phyloP scores from a whole-genome alignment of 2,113 vertebrate species.

The Platichthys flesus region DNA sequence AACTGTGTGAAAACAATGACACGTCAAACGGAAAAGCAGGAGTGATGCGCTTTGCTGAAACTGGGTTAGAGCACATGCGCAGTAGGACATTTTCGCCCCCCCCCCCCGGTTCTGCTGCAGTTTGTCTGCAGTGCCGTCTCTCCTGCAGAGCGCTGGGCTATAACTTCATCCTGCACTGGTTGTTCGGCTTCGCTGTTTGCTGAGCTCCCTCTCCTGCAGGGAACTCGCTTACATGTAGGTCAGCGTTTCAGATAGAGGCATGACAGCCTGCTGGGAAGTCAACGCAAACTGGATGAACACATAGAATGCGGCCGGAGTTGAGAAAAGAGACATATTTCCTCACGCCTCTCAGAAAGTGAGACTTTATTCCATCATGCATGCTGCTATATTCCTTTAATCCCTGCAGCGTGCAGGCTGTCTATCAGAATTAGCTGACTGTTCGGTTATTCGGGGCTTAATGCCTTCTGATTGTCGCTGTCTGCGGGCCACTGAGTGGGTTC shows the following conservation, averaged over 20 bases:
- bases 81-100: background rate
- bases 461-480: constrained; percentile 14
- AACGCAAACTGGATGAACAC: constrained; percentile 32
- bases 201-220: constrained; percentile 52
- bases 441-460: constrained; percentile 20
- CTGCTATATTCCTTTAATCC: constrained; percentile 19
- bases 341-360: background rate
- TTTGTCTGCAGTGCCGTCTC: constrained; percentile 48
- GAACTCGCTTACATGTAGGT: constrained; percentile 72
- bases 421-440: constrained; percentile 39
- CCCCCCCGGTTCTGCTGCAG: constrained; percentile 34
- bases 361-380: background rate
- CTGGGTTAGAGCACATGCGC: constrained; percentile 42
- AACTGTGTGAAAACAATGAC: background rate
- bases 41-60: constrained; percentile 14
- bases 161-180: constrained; percentile 38
- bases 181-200: constrained; percentile 27
- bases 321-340: background rate
- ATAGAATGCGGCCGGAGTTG: constrained; percentile 15
- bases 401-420: constrained; percentile 22
- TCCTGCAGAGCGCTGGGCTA: constrained; percentile 59
- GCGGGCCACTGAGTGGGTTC: constrained; percentile 6
- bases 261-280: constrained; percentile 47
- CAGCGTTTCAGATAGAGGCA: constrained; percentile 62
- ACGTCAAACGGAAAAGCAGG: constrained; percentile 1